Evolutionary conservation across 2,797 vertebrate species (phyloP).

Genomic region (Catostomus latipinnis): DNA sequence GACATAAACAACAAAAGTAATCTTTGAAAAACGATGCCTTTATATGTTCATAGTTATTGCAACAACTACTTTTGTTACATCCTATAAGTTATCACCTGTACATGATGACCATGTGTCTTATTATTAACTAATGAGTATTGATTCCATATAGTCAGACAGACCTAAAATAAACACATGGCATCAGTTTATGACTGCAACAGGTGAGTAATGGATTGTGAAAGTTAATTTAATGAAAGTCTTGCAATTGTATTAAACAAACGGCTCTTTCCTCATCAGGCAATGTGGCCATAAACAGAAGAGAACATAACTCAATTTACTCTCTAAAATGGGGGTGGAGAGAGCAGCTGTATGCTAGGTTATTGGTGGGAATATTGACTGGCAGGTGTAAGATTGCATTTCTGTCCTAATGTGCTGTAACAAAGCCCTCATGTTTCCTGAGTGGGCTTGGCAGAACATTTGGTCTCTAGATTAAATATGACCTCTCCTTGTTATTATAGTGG

Average conservation of each 20-base stretch:
- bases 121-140: conserved; percentile 12
- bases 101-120: conserved; percentile 1
- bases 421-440: conserved; percentile 68
- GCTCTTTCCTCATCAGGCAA: conserved; percentile 49
- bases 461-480: conserved; percentile 28
- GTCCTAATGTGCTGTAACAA: conserved; percentile 62
- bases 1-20: no score
- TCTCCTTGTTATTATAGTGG: neutral
- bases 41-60: no score
- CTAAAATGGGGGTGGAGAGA: conserved; percentile 69
- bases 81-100: neutral
- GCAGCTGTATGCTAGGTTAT: conserved; percentile 70
- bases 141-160: conserved; percentile 32
- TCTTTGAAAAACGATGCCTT: no score
- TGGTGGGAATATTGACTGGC: conserved; percentile 75
- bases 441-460: conserved; percentile 54
- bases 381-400: conserved; percentile 74
- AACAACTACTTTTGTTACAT: neutral
- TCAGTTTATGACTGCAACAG: conserved; percentile 42
- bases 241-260: conserved; percentile 45
- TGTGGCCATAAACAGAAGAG: conserved; percentile 73
- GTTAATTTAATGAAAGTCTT: conserved; percentile 46
- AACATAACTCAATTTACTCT: conserved; percentile 71
- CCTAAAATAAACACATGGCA: conserved; percentile 48
- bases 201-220: conserved; percentile 52